A percentile compares a stretch with the other conserved stretches of the same genome.
phyloP scores from a whole-genome alignment of 2,797 vertebrate species.

The Pogoniulus pusillus region DNA sequence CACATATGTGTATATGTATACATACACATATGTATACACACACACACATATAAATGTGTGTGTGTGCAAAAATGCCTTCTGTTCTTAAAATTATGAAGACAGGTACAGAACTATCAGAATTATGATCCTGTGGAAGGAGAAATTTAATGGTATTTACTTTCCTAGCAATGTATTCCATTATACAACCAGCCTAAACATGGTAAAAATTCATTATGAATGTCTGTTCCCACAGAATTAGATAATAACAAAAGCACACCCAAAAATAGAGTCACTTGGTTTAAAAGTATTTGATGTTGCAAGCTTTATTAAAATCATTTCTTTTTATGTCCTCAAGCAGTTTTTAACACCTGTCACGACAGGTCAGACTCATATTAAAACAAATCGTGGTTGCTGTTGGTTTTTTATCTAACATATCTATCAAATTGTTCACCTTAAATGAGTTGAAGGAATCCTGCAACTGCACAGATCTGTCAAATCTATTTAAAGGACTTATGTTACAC shows the following conservation, averaged over 20 bases:
- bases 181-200: neutral
- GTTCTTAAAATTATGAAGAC: neutral
- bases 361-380: slow-evolving; percentile 48
- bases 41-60: neutral
- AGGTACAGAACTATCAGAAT: neutral
- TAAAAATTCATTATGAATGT: neutral
- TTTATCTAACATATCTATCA: slow-evolving; percentile 48
- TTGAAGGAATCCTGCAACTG: slow-evolving; percentile 66
- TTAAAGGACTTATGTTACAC: slow-evolving; percentile 16
- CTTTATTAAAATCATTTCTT: slow-evolving; percentile 3
- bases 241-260: neutral
- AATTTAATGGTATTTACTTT: neutral
- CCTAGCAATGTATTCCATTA: neutral
- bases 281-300: slow-evolving; percentile 14
- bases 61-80: neutral
- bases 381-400: slow-evolving; percentile 1
- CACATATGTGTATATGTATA: too few species aligned
- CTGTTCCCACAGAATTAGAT: neutral
- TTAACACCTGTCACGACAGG: slow-evolving; percentile 58
- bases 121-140: neutral
- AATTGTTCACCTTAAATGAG: slow-evolving; percentile 61
- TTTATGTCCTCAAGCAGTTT: slow-evolving; percentile 43
- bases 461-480: slow-evolving; percentile 57
- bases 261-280: neutral
- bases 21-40: too few species aligned